Percentiles rank a stretch among this genome's conserved stretches.
Conservation (phyloP, 2,888 invertebrate species). For the Chrysina gloriosa region DNA sequence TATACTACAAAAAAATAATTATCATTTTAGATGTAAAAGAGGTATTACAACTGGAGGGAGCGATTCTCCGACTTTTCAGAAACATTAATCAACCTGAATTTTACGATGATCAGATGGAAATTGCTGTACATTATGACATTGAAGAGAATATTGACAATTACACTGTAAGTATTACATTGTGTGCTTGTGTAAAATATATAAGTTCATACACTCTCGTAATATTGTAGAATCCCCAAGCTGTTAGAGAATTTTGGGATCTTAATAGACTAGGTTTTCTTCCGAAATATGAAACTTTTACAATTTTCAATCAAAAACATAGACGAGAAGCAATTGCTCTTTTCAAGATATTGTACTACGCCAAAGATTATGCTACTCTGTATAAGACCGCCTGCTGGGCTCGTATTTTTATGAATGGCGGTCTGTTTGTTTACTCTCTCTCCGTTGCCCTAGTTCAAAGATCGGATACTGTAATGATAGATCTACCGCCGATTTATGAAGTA, state of each 20-base stretch:
- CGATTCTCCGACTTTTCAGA: slow-evolving; percentile 71
- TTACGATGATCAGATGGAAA: slow-evolving; percentile 67
- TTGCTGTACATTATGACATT: slow-evolving; percentile 69
- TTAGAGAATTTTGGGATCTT: slow-evolving; percentile 69
- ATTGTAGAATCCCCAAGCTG: slow-evolving; percentile 69
- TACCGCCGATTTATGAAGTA: slow-evolving; percentile 80
- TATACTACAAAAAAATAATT: not conserved
- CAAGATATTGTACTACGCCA: slow-evolving; percentile 76
- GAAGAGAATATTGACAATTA: slow-evolving; percentile 65
- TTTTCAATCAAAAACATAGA: slow-evolving; percentile 71
- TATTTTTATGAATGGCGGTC: slow-evolving; percentile 74
- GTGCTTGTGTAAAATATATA: no score
- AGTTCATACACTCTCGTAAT: not conserved
- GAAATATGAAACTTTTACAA: slow-evolving; percentile 72
- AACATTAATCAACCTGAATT: slow-evolving; percentile 74
- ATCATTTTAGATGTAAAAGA: slow-evolving; percentile 46
- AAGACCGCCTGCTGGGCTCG: slow-evolving; percentile 77
- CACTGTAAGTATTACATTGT: slow-evolving; percentile 44
- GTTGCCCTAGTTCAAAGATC: slow-evolving; percentile 72
- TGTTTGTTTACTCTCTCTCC: slow-evolving; percentile 71
- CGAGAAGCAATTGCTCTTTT: slow-evolving; percentile 74
- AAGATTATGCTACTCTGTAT: slow-evolving; percentile 77
- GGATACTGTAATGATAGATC: slow-evolving; percentile 73
- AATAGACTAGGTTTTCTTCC: slow-evolving; percentile 71
- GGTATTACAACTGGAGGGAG: slow-evolving; percentile 57